A percentile compares a stretch with the other conserved stretches of the same genome.
These are phyloP conservation scores for Coracias cyanogaster DNA, from an alignment of 2,797 vertebrate species.

Conservation along the genomic window DNA sequence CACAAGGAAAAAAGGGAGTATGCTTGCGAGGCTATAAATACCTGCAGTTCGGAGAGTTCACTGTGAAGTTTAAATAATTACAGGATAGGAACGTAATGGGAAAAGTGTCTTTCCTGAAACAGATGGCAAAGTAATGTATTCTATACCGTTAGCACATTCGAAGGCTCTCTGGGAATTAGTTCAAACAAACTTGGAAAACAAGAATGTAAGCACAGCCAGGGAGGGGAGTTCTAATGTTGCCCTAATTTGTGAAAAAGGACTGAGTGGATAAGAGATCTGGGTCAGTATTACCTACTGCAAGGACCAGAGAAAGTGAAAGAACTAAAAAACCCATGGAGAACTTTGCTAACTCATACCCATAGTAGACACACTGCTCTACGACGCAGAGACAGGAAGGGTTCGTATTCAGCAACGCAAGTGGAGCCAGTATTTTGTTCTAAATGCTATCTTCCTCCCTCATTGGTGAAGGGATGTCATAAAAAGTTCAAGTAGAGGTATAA, in stretches of 20 bases:
- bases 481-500: not conserved
- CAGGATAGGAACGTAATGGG: not conserved
- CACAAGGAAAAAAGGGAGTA: not conserved
- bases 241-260: not conserved
- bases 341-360: not conserved
- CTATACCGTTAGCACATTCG: not conserved
- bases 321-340: not conserved
- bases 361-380: accelerated
- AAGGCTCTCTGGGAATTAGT: constrained; percentile 46
- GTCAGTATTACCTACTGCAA: not conserved
- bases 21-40: constrained; percentile 1
- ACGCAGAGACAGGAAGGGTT: not conserved
- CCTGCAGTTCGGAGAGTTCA: not conserved
- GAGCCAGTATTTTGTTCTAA: not conserved
- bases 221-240: not conserved
- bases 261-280: not conserved
- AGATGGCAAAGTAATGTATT: constrained; percentile 61
- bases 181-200: constrained; percentile 60
- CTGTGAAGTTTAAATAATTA: constrained; percentile 21
- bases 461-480: not conserved
- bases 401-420: not conserved
- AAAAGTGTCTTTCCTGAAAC: not conserved
- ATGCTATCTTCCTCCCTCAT: not conserved
- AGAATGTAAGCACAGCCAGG: not conserved
- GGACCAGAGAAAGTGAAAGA: not conserved